Evolutionary conservation across 2,888 invertebrate species (phyloP).

Genomic region (Drosophila mimetica): DNA sequence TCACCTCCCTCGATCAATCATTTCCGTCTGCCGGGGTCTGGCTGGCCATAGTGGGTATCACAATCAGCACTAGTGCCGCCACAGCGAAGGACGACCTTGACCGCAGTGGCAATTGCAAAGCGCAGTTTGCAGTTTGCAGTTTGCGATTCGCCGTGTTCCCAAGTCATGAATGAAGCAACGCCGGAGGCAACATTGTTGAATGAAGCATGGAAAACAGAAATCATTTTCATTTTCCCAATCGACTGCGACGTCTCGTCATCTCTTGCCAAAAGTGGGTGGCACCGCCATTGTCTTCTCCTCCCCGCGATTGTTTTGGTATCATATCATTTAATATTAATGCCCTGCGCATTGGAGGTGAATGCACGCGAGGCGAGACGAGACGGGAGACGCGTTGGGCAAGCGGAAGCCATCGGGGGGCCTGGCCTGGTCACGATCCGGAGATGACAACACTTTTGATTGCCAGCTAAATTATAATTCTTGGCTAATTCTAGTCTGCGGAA

Average conservation of each 20-base stretch:
- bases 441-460: slow-evolving; percentile 60
- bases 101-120: slow-evolving; percentile 44
- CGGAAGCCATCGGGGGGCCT: slow-evolving; percentile 55
- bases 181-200: slow-evolving; percentile 67
- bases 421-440: slow-evolving; percentile 56
- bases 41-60: no score
- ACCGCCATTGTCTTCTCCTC: slow-evolving; percentile 58
- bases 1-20: background rate
- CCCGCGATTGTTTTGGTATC: slow-evolving; percentile 36
- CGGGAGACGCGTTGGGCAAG: slow-evolving; percentile 50
- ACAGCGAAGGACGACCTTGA: slow-evolving; percentile 66
- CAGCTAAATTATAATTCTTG: slow-evolving; percentile 47
- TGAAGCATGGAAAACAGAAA: slow-evolving; percentile 56
- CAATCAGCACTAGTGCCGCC: background rate
- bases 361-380: slow-evolving; percentile 66
- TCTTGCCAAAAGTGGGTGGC: slow-evolving; percentile 60
- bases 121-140: slow-evolving; percentile 7
- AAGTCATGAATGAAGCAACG: slow-evolving; percentile 45
- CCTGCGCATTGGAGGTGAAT: slow-evolving; percentile 60
- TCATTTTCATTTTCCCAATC: slow-evolving; percentile 51
- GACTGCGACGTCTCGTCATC: slow-evolving; percentile 29
- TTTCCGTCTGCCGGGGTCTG: slow-evolving; percentile 12
- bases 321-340: slow-evolving; percentile 47
- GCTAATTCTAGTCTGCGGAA: slow-evolving; percentile 28
- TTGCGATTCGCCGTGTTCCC: slow-evolving; percentile 7